phyloP scores from a whole-genome alignment of 2,888 invertebrate genomes.

The Dexiosoma caninum region DNA sequence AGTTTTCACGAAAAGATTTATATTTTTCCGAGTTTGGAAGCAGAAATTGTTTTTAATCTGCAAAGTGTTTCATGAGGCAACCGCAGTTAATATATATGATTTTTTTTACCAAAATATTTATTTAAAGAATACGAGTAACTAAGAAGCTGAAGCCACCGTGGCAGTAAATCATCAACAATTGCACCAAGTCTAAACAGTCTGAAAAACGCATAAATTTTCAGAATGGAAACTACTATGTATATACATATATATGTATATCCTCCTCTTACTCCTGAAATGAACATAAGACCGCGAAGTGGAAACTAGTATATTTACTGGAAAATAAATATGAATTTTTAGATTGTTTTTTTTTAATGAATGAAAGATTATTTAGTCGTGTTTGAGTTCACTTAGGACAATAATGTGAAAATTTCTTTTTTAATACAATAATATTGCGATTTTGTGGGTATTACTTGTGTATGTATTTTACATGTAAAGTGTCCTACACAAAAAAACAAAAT shows the following conservation, averaged over 20 bases:
- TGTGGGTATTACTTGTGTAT: too few relatives aligned
- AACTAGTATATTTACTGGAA: background rate
- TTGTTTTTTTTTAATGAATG: background rate
- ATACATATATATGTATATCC: too few relatives aligned
- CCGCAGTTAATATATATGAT: constrained; percentile 1
- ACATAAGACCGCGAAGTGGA: background rate
- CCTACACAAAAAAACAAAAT: too few relatives aligned
- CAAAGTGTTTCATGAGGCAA: background rate
- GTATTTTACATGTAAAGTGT: too few relatives aligned
- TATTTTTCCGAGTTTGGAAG: background rate
- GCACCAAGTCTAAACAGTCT: constrained; percentile 27
- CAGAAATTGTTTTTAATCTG: background rate
- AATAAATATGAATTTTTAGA: background rate
- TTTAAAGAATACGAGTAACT: background rate
- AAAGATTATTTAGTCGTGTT: too few relatives aligned
- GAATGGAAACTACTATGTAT: background rate
- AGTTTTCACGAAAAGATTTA: background rate
- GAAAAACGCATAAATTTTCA: background rate
- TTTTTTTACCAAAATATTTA: background rate
- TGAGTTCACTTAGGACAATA: too few relatives aligned
- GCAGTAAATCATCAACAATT: background rate
- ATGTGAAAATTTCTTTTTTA: too few relatives aligned
- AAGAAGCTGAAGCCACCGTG: background rate
- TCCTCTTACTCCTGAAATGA: too few relatives aligned
- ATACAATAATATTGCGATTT: too few relatives aligned